These are phyloP conservation scores for Athalia circularis DNA, from an alignment of 2,888 invertebrate species.

Conservation along the genomic window DNA sequence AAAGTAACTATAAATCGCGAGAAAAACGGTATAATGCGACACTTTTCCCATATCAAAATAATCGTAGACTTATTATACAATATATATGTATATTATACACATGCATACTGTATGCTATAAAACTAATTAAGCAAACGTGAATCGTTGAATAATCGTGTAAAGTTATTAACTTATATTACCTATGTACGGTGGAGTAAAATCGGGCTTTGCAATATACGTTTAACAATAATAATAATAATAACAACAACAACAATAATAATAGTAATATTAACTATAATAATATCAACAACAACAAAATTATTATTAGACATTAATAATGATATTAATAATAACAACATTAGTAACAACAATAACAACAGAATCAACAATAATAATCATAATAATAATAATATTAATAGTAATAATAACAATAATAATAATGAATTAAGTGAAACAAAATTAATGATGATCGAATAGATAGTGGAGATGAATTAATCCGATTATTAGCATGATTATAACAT, in stretches of 20 bases:
- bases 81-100: too few relatives aligned
- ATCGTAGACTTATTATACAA: conserved; percentile 4
- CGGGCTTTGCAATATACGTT: conserved; percentile 60
- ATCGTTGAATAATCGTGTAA: conserved; percentile 38
- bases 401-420: not conserved
- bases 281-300: too few relatives aligned
- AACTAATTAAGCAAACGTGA: conserved; percentile 30
- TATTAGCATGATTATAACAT: conserved; percentile 50
- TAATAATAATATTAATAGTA: too few relatives aligned
- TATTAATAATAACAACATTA: too few relatives aligned
- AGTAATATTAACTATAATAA: conserved; percentile 52
- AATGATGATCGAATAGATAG: conserved; percentile 54
- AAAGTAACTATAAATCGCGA: not conserved
- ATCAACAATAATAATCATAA: too few relatives aligned
- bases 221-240: conserved; percentile 44
- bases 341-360: too few relatives aligned
- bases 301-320: too few relatives aligned
- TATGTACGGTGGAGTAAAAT: conserved; percentile 45
- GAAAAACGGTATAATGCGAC: not conserved
- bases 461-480: conserved; percentile 55
- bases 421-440: conserved; percentile 27
- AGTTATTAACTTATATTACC: conserved; percentile 27
- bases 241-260: not conserved
- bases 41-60: conserved; percentile 30
- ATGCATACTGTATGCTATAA: not conserved